A percentile compares a stretch with the other conserved stretches of the same genome.
These are phyloP conservation scores for Mamestra brassicae DNA, from an alignment of 2,888 invertebrate genomes.

Conservation along the genomic window DNA sequence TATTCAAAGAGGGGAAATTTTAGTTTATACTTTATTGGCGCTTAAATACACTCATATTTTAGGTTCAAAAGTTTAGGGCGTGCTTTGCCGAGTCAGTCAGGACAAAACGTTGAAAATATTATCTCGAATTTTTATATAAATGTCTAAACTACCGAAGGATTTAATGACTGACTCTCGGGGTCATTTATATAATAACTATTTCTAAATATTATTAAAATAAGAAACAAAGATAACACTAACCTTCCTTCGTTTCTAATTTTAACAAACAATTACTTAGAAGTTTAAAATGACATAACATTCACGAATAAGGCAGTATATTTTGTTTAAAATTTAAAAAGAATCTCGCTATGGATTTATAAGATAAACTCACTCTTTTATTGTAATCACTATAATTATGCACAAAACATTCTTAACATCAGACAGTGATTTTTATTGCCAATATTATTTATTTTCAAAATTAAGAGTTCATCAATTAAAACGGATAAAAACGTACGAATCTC, in stretches of 20 bases:
- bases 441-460: slow-evolving; percentile 49
- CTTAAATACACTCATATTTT: slow-evolving; percentile 64
- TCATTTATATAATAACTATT: slow-evolving; percentile 67
- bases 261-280: slow-evolving; percentile 68
- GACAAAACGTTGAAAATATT: slow-evolving; percentile 68
- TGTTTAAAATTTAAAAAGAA: slow-evolving; percentile 69
- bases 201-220: slow-evolving; percentile 69
- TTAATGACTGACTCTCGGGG: slow-evolving; percentile 70
- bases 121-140: slow-evolving; percentile 64
- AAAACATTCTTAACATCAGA: slow-evolving; percentile 52
- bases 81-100: slow-evolving; percentile 66
- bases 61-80: slow-evolving; percentile 65
- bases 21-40: slow-evolving; percentile 57
- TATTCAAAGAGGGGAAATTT: slow-evolving; percentile 56
- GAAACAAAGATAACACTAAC: slow-evolving; percentile 62
- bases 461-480: slow-evolving; percentile 48
- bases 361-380: slow-evolving; percentile 63
- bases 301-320: slow-evolving; percentile 80
- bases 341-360: slow-evolving; percentile 61
- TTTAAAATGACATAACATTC: slow-evolving; percentile 71
- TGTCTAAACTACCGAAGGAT: slow-evolving; percentile 72
- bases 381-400: slow-evolving; percentile 62
- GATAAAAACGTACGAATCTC: slow-evolving; percentile 60
- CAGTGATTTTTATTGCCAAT: slow-evolving; percentile 63
- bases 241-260: slow-evolving; percentile 67